phyloP scores from a whole-genome alignment of 1,140 invertebrate species.

The Caenorhabditis tropicalis region DNA sequence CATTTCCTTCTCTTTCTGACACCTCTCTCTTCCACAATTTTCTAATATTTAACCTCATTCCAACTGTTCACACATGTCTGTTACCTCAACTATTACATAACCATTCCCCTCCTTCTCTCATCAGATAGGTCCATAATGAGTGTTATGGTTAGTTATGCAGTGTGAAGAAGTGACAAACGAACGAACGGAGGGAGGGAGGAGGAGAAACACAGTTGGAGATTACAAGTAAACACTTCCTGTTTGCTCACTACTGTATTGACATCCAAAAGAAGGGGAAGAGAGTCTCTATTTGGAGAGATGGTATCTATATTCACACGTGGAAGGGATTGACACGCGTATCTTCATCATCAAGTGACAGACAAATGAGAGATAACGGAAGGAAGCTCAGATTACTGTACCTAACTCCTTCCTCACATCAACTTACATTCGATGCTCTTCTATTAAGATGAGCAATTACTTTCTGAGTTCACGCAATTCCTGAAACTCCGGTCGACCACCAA shows the following conservation, averaged over 20 bases:
- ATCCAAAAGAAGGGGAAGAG: neutral
- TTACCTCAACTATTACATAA: conserved; percentile 14
- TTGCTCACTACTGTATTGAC: conserved; percentile 1
- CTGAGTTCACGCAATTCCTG: too few relatives aligned
- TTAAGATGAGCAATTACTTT: too few relatives aligned
- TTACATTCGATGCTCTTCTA: too few relatives aligned
- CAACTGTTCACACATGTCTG: conserved; percentile 37
- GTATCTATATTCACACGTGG: neutral
- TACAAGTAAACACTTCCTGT: conserved; percentile 40
- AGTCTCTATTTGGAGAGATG: neutral
- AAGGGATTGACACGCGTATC: neutral
- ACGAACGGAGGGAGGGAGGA: neutral
- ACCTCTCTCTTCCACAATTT: neutral
- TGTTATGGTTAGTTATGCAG: too few relatives aligned
- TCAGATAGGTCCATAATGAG: neutral
- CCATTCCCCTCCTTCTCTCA: neutral
- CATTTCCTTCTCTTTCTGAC: neutral
- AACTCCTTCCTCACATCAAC: too few relatives aligned
- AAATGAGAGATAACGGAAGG: too few relatives aligned
- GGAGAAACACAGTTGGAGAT: conserved; percentile 11
- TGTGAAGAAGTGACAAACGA: too few relatives aligned
- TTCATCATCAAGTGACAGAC: neutral
- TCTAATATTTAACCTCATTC: conserved; percentile 6
- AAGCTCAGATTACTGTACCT: too few relatives aligned
- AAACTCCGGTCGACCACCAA: too few relatives aligned